Conservation (phyloP, 2,888 invertebrate species). For the Leistus spinibarbis region DNA sequence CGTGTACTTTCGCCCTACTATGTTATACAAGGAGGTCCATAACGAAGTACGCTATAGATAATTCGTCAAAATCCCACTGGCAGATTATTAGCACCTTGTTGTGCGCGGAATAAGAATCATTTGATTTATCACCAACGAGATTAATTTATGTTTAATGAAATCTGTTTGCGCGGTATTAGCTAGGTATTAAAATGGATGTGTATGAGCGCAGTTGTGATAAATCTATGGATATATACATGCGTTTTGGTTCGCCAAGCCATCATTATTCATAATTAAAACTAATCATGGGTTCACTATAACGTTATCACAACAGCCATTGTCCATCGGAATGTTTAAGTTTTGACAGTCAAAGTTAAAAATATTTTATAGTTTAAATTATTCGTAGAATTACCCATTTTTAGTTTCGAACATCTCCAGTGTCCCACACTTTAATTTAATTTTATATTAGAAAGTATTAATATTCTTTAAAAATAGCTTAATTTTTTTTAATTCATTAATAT, state of each 20-base stretch:
- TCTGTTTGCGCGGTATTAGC: background rate
- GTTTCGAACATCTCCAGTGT: too few relatives aligned
- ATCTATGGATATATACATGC: background rate
- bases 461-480: too few relatives aligned
- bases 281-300: background rate
- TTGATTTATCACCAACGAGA: background rate
- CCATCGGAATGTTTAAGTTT: background rate
- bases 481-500: too few relatives aligned
- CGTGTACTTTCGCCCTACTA: background rate
- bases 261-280: background rate
- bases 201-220: background rate
- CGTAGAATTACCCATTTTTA: too few relatives aligned
- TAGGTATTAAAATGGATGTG: background rate
- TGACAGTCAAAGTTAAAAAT: background rate
- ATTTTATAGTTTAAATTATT: background rate
- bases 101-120: background rate
- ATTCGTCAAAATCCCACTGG: background rate
- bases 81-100: background rate
- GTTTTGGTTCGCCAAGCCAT: background rate
- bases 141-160: background rate
- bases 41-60: background rate
- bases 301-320: background rate
- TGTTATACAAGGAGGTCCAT: background rate
- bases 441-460: too few relatives aligned
- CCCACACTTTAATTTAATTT: too few relatives aligned